Conservation (phyloP, 2,797 vertebrate species). For the Neosalanx taihuensis region DNA sequence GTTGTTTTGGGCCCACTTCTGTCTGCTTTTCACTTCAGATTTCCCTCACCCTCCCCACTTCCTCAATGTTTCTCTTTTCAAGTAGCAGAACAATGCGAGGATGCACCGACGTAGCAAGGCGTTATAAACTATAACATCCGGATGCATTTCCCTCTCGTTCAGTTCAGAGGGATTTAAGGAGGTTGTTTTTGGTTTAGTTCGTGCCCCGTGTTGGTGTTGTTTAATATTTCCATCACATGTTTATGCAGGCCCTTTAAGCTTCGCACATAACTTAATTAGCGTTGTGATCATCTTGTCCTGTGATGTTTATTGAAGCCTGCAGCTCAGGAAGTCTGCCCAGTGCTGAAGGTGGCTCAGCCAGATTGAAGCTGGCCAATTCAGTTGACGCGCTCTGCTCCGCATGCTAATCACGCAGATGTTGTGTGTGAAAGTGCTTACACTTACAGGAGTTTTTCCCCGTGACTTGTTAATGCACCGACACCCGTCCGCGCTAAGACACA, state of each 20-base stretch:
- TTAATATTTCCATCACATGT: constrained; percentile 63
- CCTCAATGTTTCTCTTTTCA: constrained; percentile 24
- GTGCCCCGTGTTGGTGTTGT: constrained; percentile 28
- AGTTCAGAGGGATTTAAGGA: constrained; percentile 1
- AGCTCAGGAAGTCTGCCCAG: constrained; percentile 56
- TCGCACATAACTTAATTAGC: constrained; percentile 59
- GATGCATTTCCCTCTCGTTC: constrained; percentile 37
- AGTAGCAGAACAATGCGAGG: constrained; percentile 12
- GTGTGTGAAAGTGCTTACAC: constrained; percentile 54
- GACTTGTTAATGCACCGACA: constrained; percentile 53
- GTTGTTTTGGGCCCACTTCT: constrained; percentile 82
- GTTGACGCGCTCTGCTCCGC: constrained; percentile 44
- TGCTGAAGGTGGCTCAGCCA: constrained; percentile 64
- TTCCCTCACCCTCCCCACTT: constrained; percentile 35
- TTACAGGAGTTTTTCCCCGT: constrained; percentile 38
- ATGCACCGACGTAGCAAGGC: constrained; percentile 28
- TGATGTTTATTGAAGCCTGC: constrained; percentile 64
- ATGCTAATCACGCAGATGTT: constrained; percentile 61
- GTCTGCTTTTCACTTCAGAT: constrained; percentile 71
- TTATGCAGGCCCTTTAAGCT: constrained; percentile 56
- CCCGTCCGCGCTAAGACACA: constrained; percentile 22
- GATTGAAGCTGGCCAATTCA: constrained; percentile 64
- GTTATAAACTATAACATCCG: constrained; percentile 54
- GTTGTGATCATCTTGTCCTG: constrained; percentile 59
- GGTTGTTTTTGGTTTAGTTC: neutral